Conservation (phyloP, 2,888 invertebrate species). For the Heliconius ethilla region DNA sequence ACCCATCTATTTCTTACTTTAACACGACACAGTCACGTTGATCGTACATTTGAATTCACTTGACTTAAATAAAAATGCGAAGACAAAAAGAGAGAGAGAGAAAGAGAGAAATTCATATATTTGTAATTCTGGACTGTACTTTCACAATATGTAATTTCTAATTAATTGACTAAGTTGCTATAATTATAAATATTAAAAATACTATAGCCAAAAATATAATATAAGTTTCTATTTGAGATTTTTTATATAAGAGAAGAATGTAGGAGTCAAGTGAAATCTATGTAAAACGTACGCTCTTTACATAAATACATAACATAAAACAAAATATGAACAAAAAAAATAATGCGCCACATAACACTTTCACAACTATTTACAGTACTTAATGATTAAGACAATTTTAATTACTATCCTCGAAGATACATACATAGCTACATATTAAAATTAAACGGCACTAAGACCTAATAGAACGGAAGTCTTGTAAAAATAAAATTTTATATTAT, state of each 20-base stretch:
- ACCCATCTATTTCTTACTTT: slow-evolving; percentile 80
- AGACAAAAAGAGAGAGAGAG: not conserved
- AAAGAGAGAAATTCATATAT: not conserved
- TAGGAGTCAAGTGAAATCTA: slow-evolving; percentile 52
- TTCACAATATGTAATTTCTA: not conserved
- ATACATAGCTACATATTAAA: slow-evolving; percentile 76
- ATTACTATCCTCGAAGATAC: slow-evolving; percentile 77
- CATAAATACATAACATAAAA: slow-evolving; percentile 78
- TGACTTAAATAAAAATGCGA: slow-evolving; percentile 53
- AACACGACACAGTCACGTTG: slow-evolving; percentile 79
- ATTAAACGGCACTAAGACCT: slow-evolving; percentile 65
- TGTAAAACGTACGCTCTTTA: slow-evolving; percentile 67
- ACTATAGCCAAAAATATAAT: not conserved
- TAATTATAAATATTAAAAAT: not conserved
- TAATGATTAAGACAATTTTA: slow-evolving; percentile 71
- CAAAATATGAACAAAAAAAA: slow-evolving; percentile 69
- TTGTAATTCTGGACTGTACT: not conserved
- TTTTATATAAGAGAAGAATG: not conserved
- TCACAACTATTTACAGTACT: slow-evolving; percentile 79
- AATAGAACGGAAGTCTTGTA: slow-evolving; percentile 70
- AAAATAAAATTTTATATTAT: slow-evolving; percentile 42
- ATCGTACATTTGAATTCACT: slow-evolving; percentile 59
- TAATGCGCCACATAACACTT: slow-evolving; percentile 80
- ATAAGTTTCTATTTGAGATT: not conserved
- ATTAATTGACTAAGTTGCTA: slow-evolving; percentile 20